Conservation (phyloP, 2,797 vertebrate genomes). For the Staurois parvus region DNA sequence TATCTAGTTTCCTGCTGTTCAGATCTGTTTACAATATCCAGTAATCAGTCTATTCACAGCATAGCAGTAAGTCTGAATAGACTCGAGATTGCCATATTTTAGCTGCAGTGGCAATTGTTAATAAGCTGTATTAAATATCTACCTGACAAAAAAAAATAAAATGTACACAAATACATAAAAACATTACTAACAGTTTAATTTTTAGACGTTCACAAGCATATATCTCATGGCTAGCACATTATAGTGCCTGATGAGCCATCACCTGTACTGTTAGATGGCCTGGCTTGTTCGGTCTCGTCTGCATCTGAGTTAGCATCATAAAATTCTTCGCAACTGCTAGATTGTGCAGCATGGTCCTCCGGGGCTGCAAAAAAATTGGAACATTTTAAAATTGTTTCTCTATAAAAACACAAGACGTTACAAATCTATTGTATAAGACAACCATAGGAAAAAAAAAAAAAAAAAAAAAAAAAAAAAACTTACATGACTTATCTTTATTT, state of each 20-base stretch:
- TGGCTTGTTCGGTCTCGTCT: conserved; percentile 51
- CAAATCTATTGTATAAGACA: not conserved
- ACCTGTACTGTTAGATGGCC: conserved; percentile 11
- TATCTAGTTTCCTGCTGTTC: no score
- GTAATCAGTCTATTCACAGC: no score
- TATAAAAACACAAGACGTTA: not conserved
- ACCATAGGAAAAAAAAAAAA: not conserved
- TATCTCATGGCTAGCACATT: no score
- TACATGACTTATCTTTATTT: conserved; percentile 17
- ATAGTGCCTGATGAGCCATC: not conserved
- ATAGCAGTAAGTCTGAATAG: no score
- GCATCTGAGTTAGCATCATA: conserved; percentile 59
- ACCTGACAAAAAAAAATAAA: no score
- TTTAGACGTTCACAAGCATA: no score
- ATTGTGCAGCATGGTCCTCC: conserved; percentile 10
- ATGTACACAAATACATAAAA: no score
- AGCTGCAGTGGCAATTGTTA: no score
- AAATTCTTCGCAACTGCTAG: conserved; percentile 37
- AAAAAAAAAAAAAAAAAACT: not conserved
- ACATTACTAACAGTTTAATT: no score
- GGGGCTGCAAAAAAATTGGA: not conserved
- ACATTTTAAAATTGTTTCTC: not conserved
- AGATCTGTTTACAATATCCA: no score
- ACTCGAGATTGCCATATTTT: no score
- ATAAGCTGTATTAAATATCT: no score